Base-by-base conservation (phyloP, 2,888 invertebrate genomes). In the Neria commutata region DNA sequence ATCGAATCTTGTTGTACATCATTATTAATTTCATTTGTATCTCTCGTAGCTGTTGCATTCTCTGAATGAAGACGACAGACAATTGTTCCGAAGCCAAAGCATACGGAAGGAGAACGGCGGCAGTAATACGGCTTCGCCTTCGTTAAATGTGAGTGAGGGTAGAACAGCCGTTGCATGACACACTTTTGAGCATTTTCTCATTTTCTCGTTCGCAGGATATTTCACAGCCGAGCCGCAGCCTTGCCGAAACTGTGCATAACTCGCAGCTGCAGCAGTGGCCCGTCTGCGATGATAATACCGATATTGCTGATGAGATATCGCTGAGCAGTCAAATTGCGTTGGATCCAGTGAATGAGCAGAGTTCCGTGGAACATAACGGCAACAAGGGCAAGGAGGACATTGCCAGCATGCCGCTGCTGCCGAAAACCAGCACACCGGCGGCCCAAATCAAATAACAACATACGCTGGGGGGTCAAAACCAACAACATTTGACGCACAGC, bases 1-100 rank as follows among this genome's bases (percentile, higher is more conserved):
- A n/a, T n/a, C n/a, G n/a, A n/a, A n/a, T n/a, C n/a, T n/a, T n/a
- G n/a, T n/a, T n/a, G n/a, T n/a, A n/a, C n/a, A n/a, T n/a, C n/a
- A n/a, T n/a, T n/a, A n/a, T n/a, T n/a, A n/a, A n/a, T n/a, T n/a
- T n/a, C n/a, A n/a, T n/a, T n/a, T n/a, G n/a, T n/a, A n/a, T n/a
- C n/a, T n/a, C n/a, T n/a, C n/a, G n/a, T n/a, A 92, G 89, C 81
- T 92, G 26, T 81, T 92, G 57, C 89, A 92, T 77, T 90, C 91
- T 0, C 85, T 91, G 61, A 91, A 89, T 67, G 91, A 91, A 68
- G 92, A 92, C 68, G 89, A 91, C 10, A 72, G 68, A 56, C 67
- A 56, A 40, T 14, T 23, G 5, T 72, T 23, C 53, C 64, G 40
- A 54, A 63, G 26, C 51, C 72, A 58, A 19, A 68, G 52, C 58